These are phyloP conservation scores for Arenicola marina DNA, from an alignment of 2,888 invertebrate species.

Conservation along the genomic window DNA sequence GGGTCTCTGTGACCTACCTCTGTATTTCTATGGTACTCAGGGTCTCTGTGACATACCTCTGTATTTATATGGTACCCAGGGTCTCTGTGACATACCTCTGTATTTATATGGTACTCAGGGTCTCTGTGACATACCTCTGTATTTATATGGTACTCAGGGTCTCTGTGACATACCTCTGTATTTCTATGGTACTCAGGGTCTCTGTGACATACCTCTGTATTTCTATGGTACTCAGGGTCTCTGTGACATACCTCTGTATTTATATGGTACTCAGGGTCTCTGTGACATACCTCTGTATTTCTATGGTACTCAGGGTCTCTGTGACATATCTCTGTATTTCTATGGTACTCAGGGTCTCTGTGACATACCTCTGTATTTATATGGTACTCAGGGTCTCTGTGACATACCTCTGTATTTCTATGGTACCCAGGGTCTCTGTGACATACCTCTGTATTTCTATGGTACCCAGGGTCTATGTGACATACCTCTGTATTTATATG, in stretches of 20 bases:
- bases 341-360: conserved; percentile 91
- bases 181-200: conserved; percentile 91
- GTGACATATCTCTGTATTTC: conserved; percentile 93
- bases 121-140: conserved; percentile 92
- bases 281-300: conserved; percentile 92
- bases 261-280: conserved; percentile 94
- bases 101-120: conserved; percentile 91
- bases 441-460: conserved; percentile 94
- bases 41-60: conserved; percentile 92
- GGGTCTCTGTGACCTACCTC: conserved; percentile 86
- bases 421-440: conserved; percentile 91
- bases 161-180: conserved; percentile 92
- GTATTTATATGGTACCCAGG: conserved; percentile 91
- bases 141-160: conserved; percentile 93
- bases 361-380: conserved; percentile 92
- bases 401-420: conserved; percentile 92
- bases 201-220: conserved; percentile 94
- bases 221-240: conserved; percentile 92
- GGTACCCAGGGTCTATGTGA: conserved; percentile 91
- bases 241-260: conserved; percentile 92
- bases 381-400: conserved; percentile 94
- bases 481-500: conserved; percentile 91
- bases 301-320: conserved; percentile 91
- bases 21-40: conserved; percentile 94
- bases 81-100: conserved; percentile 95